Evolutionary conservation across 2,797 vertebrate genomes (phyloP), one percentile per base, ranked within the genome.

Genomic region (Crenichthys baileyi): DNA sequence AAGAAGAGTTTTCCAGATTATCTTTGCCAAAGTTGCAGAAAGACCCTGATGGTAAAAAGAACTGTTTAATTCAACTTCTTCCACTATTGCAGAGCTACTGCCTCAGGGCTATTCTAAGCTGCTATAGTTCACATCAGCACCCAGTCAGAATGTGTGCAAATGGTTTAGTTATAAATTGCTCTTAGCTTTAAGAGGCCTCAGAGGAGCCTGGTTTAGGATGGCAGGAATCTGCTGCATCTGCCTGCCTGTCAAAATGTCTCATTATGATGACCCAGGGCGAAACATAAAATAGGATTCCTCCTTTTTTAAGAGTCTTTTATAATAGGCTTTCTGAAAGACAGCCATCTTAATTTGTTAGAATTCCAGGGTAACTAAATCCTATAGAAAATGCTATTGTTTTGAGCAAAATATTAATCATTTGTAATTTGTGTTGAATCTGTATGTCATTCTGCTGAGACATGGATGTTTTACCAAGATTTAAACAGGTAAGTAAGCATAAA

Each of bases 1-100:
- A 36, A 72, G 58, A 63, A 80, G 75, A 84, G 86, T 82, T 61
- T 80, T 82, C 41, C 41, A 65, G 60, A 68, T 85, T 89, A 41
- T 41, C 5, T 89, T 78, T 83, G 89, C 87, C 85, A 73, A 76
- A 85, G 65, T 74, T 85, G 85, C 81, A 85, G 61, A 87, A 90
- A 90, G 89, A 90, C 85, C 87, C 72, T 67, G 39, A n/a, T 68
- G 73, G 71, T 81, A 50, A 72, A 72, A 76, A 70, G 77, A 85
- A 50, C 70, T 76, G 83, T 63, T 39, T 75, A 72, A 78, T 84
- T 82, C 87, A 75, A 39, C 82, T 82, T 68, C 85, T 80, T 90
- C 70, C 74, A 71, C 67, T 70, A 76, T 65, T 81, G 75, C 79
- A 80, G 51, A 77, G 63, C 74, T 63, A 5, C 16, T 82, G 39